phyloP scores from a whole-genome alignment of 2,888 invertebrate genomes.

The Drosophila glabriapex region DNA sequence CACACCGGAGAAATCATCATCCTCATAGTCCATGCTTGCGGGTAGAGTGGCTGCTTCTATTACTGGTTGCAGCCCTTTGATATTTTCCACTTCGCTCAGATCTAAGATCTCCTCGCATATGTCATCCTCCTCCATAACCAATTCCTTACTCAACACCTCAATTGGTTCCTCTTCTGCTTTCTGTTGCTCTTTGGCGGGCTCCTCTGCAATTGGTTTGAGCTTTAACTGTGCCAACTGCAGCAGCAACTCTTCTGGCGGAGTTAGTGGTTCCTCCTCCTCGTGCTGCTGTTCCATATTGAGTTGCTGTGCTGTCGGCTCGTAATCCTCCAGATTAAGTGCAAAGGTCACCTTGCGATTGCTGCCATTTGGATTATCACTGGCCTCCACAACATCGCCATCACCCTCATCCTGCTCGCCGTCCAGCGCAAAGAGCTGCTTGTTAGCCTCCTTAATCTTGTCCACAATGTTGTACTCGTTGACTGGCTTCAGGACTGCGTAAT shows the following conservation, averaged over 20 bases:
- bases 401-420: slow-evolving; percentile 37
- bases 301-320: slow-evolving; percentile 83
- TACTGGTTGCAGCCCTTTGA: neutral
- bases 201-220: slow-evolving; percentile 61
- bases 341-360: slow-evolving; percentile 86
- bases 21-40: slow-evolving; percentile 44
- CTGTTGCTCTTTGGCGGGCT: slow-evolving; percentile 41
- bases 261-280: slow-evolving; percentile 28
- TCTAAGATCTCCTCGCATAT: slow-evolving; percentile 84
- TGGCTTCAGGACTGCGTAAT: slow-evolving; percentile 81
- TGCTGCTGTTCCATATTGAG: neutral
- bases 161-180: slow-evolving; percentile 16
- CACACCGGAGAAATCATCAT: slow-evolving; percentile 70
- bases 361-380: slow-evolving; percentile 1
- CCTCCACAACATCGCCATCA: slow-evolving; percentile 32
- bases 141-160: neutral
- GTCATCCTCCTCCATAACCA: slow-evolving; percentile 61
- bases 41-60: slow-evolving; percentile 9
- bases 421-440: slow-evolving; percentile 85
- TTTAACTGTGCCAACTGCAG: slow-evolving; percentile 58
- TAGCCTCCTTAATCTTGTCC: slow-evolving; percentile 87
- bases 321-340: slow-evolving; percentile 86
- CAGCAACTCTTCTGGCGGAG: slow-evolving; percentile 56
- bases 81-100: slow-evolving; percentile 41
- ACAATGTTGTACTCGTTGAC: slow-evolving; percentile 87